A percentile compares a stretch with the other conserved stretches of the same genome.
Conservation (phyloP, 2,113 vertebrate species). For the Phocoena sinus region DNA sequence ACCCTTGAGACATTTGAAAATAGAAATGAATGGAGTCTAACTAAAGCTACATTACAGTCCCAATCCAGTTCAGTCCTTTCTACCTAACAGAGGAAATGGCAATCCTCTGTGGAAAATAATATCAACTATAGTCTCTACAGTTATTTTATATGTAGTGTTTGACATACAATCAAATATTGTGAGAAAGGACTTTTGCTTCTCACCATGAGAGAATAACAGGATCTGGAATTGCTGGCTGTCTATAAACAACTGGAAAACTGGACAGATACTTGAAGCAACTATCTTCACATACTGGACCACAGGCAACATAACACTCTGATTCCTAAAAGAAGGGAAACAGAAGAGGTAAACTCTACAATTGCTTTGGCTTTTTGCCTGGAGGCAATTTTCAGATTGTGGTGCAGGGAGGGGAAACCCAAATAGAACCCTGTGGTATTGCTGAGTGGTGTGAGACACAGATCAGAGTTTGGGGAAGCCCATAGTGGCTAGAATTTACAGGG, state of each 20-base stretch:
- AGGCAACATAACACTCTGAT: background rate
- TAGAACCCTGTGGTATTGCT: background rate
- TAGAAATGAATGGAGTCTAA: background rate
- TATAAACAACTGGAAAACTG: slow-evolving; percentile 6
- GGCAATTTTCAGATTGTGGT: background rate
- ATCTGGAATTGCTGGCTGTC: background rate
- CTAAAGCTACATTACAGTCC: background rate
- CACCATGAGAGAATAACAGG: background rate
- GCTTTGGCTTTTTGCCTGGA: slow-evolving; percentile 26
- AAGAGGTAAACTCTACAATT: background rate
- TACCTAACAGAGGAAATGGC: background rate
- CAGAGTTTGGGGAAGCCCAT: background rate
- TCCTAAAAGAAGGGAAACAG: background rate
- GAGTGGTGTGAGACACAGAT: background rate
- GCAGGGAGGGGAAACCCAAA: background rate
- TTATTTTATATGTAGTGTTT: slow-evolving; percentile 19
- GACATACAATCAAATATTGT: background rate
- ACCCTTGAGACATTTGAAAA: background rate
- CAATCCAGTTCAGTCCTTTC: background rate
- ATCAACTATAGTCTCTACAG: background rate
- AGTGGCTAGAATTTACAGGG: background rate
- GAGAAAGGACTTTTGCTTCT: slow-evolving; percentile 8
- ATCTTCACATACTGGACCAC: background rate
- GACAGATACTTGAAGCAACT: background rate
- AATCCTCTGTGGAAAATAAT: background rate